Conservation (phyloP, 2,888 invertebrate species). For the Agonopterix arenella region DNA sequence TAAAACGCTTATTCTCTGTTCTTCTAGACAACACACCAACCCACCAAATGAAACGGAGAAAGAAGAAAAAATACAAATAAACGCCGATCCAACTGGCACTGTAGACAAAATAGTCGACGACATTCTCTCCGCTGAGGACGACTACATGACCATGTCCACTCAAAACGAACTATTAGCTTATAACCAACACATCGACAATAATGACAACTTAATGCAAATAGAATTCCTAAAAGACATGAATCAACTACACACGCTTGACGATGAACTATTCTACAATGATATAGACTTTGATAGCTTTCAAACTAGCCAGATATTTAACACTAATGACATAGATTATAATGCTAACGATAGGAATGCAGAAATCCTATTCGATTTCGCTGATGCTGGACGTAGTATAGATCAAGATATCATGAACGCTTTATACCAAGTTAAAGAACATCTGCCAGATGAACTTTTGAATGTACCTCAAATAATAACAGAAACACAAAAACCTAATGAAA, state of each 20-base stretch:
- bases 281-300: constrained; percentile 63
- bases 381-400: constrained; percentile 44
- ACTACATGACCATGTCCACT: constrained; percentile 53
- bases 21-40: constrained; percentile 39
- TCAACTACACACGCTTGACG: constrained; percentile 57
- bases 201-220: constrained; percentile 57
- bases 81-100: constrained; percentile 33
- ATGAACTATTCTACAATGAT: constrained; percentile 61
- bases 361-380: constrained; percentile 50
- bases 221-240: constrained; percentile 64
- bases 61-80: constrained; percentile 25
- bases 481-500: constrained; percentile 19
- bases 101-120: constrained; percentile 67
- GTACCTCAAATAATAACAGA: constrained; percentile 28
- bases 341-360: constrained; percentile 39
- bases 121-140: constrained; percentile 63
- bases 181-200: constrained; percentile 13
- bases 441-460: constrained; percentile 53
- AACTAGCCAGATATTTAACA: constrained; percentile 51
- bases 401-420: constrained; percentile 60
- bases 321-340: constrained; percentile 44
- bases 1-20: too few species aligned
- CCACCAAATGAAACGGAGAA: constrained; percentile 23
- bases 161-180: constrained; percentile 44
- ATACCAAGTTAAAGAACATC: constrained; percentile 44